Conservation (phyloP, 2,888 invertebrate species). For the Ellobium chinense region DNA sequence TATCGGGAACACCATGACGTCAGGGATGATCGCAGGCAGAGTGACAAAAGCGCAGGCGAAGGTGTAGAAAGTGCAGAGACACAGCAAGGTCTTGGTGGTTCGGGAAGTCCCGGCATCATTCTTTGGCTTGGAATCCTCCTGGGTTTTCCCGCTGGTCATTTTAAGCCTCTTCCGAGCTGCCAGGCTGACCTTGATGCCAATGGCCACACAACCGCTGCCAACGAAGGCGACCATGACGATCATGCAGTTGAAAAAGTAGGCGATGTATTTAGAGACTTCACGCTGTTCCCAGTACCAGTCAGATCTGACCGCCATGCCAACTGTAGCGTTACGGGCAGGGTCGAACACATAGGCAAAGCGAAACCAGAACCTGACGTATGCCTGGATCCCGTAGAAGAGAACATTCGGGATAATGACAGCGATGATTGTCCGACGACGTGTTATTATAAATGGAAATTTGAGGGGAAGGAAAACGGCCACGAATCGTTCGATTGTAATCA, state of each 20-base stretch:
- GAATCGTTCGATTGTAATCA: constrained; percentile 31
- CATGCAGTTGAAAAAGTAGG: constrained; percentile 10
- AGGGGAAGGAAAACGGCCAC: constrained; percentile 39
- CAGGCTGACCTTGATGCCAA: constrained; percentile 22
- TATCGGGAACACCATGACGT: constrained; percentile 26
- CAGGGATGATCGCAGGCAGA: constrained; percentile 20
- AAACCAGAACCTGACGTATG: constrained; percentile 32
- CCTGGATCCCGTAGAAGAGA: not conserved
- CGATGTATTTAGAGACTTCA: not conserved
- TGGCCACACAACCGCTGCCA: constrained; percentile 21
- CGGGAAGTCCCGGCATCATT: not conserved
- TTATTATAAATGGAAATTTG: constrained; percentile 21
- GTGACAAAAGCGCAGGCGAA: constrained; percentile 22
- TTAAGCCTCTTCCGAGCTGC: constrained; percentile 6
- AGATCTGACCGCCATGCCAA: constrained; percentile 2
- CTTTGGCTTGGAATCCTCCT: not conserved
- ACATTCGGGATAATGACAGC: not conserved
- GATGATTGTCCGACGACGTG: constrained; percentile 5
- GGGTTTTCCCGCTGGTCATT: constrained; percentile 23
- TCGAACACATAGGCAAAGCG: constrained; percentile 13
- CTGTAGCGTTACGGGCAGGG: not conserved
- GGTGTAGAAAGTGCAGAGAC: constrained; percentile 29
- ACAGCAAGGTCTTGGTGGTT: constrained; percentile 35
- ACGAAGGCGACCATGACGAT: not conserved
- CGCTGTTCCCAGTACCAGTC: constrained; percentile 10